Evolutionary conservation across 2,113 vertebrate species (phyloP).

Genomic region (Camelus dromedarius): DNA sequence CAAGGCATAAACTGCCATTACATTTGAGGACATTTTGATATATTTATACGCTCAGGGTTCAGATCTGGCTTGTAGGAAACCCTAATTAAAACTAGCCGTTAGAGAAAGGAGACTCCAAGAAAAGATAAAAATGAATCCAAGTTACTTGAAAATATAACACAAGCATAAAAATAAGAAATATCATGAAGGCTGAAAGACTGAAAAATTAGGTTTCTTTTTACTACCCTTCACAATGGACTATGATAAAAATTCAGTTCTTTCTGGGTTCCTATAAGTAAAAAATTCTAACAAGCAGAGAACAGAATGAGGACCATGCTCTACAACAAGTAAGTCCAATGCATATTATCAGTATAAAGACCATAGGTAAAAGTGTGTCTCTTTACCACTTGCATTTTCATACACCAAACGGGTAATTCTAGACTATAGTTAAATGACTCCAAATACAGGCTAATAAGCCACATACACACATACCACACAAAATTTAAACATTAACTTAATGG

Average conservation of each 20-base stretch:
- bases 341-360: slow-evolving; percentile 31
- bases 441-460: not conserved
- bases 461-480: not conserved
- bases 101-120: slow-evolving; percentile 5
- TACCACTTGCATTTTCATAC: not conserved
- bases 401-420: slow-evolving; percentile 1
- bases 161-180: slow-evolving; percentile 22
- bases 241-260: slow-evolving; percentile 29
- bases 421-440: not conserved
- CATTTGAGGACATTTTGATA: slow-evolving; percentile 34
- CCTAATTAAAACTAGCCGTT: slow-evolving; percentile 39
- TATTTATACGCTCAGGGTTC: not conserved
- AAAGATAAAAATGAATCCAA: slow-evolving; percentile 44
- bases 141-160: not conserved
- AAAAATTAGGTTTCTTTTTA: not conserved
- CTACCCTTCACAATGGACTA: not conserved
- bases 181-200: not conserved
- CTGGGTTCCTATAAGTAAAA: not conserved
- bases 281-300: not conserved
- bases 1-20: not conserved
- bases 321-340: not conserved
- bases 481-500: slow-evolving; percentile 46
- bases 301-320: not conserved
- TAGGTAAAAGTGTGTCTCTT: not conserved
- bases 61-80: not conserved